Percentiles rank a stretch among this genome's conserved stretches.
phyloP scores from a whole-genome alignment of 92 coral and sea anemone genomes.

The Heteractis magnifica region DNA sequence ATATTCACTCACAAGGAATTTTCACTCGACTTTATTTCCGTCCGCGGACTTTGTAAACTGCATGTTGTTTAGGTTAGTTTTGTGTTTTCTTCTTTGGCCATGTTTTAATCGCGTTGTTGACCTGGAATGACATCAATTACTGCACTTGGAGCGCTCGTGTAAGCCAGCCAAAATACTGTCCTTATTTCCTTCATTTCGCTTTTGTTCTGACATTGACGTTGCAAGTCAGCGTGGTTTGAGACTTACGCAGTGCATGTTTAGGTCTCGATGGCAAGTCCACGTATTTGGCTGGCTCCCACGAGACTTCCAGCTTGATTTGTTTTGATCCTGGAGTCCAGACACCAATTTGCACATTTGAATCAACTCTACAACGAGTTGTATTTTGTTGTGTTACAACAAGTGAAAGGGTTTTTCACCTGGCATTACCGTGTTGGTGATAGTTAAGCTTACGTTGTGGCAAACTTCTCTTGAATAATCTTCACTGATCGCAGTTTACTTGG shows the following conservation, averaged over 20 bases:
- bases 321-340: slow-evolving; percentile 90
- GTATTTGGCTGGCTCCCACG: slow-evolving; percentile 47
- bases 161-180: slow-evolving; percentile 91
- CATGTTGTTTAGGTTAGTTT: slow-evolving; percentile 97
- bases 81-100: slow-evolving; percentile 83
- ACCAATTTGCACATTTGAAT: slow-evolving; percentile 99
- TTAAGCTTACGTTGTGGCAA: slow-evolving; percentile 11
- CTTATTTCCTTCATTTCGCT: slow-evolving; percentile 86
- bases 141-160: slow-evolving; percentile 92
- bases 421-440: slow-evolving; percentile 23
- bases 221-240: slow-evolving; percentile 81
- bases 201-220: slow-evolving; percentile 90
- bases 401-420: slow-evolving; percentile 52
- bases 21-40: slow-evolving; percentile 66
- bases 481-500: slow-evolving; percentile 23
- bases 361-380: slow-evolving; percentile 77
- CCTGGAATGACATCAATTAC: slow-evolving; percentile 95
- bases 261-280: slow-evolving; percentile 54
- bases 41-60: slow-evolving; percentile 74
- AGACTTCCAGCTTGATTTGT: slow-evolving; percentile 75
- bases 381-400: slow-evolving; percentile 58
- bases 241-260: slow-evolving; percentile 58
- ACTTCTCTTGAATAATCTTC: slow-evolving; percentile 17
- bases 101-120: slow-evolving; percentile 92
- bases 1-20: slow-evolving; percentile 88